A percentile compares a stretch with the other conserved stretches of the same genome.
phyloP scores from a whole-genome alignment of 2,888 invertebrate genomes.

The Dexiosoma caninum region DNA sequence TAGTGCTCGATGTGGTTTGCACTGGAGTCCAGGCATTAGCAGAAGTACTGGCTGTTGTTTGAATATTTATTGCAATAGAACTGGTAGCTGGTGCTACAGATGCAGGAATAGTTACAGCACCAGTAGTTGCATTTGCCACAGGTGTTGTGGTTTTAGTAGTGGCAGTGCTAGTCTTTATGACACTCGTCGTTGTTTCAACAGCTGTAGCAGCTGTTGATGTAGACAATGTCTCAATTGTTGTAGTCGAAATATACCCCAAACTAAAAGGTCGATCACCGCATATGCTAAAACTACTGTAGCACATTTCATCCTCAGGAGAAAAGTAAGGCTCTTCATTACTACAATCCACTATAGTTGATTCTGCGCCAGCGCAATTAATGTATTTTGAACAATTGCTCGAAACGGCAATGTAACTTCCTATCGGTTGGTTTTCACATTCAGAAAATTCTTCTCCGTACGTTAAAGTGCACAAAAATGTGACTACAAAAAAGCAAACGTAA shows the following conservation, averaged over 20 bases:
- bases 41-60: background rate
- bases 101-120: too few species aligned
- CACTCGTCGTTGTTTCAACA: background rate
- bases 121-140: background rate
- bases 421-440: background rate
- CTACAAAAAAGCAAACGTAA: background rate
- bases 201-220: background rate
- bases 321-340: background rate
- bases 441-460: background rate
- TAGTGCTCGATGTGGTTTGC: background rate
- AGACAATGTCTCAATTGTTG: background rate
- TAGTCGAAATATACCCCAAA: too few species aligned
- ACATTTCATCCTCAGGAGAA: constrained; percentile 6
- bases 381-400: constrained; percentile 10
- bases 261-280: constrained; percentile 5
- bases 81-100: background rate
- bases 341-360: constrained; percentile 21
- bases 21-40: background rate
- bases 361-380: constrained; percentile 15
- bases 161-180: background rate
- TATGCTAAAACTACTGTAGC: background rate
- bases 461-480: background rate
- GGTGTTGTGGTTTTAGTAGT: background rate
- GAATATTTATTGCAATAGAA: background rate
- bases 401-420: background rate